Conservation (phyloP, 2,113 vertebrate genomes). For the Pluvialis apricaria region DNA sequence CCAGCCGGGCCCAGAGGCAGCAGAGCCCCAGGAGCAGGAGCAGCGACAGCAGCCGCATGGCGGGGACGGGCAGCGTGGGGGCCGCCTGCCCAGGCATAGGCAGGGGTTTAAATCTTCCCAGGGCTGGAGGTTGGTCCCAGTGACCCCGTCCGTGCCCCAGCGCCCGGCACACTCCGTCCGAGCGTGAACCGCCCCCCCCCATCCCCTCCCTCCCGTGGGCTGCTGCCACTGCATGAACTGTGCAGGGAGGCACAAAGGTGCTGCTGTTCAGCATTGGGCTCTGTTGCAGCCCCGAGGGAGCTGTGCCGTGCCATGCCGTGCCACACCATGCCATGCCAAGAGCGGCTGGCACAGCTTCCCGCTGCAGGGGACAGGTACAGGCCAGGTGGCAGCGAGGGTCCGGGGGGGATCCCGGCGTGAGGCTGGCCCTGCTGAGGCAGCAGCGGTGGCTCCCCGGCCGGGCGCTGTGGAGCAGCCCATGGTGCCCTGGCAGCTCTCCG, state of each 20-base stretch:
- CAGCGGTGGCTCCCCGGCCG: not conserved
- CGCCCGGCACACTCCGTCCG: not conserved
- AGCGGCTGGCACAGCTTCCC: not conserved
- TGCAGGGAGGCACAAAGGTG: rapidly evolving
- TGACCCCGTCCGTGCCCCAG: not conserved
- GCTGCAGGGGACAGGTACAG: rapidly evolving
- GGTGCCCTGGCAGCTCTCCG: slow-evolving; percentile 47
- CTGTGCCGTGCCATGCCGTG: rapidly evolving
- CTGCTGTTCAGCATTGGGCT: not conserved
- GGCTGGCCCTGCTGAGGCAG: not conserved
- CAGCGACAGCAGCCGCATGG: not conserved
- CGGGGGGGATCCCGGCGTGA: rapidly evolving
- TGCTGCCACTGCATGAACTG: not conserved
- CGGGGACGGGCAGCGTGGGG: rapidly evolving
- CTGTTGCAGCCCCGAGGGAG: not conserved
- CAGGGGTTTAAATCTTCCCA: not conserved
- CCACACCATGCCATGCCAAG: not conserved
- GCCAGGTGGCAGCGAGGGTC: not conserved
- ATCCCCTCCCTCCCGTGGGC: rapidly evolving
- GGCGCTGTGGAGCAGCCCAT: not conserved
- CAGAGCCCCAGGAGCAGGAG: slow-evolving; percentile 46
- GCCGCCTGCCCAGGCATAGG: not conserved
- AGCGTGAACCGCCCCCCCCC: not conserved
- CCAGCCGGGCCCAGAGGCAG: slow-evolving; percentile 33
- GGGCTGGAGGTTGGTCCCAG: not conserved